These are phyloP conservation scores for Chrysocyon brachyurus DNA, from an alignment of 2,797 vertebrate species.

Conservation along the genomic window DNA sequence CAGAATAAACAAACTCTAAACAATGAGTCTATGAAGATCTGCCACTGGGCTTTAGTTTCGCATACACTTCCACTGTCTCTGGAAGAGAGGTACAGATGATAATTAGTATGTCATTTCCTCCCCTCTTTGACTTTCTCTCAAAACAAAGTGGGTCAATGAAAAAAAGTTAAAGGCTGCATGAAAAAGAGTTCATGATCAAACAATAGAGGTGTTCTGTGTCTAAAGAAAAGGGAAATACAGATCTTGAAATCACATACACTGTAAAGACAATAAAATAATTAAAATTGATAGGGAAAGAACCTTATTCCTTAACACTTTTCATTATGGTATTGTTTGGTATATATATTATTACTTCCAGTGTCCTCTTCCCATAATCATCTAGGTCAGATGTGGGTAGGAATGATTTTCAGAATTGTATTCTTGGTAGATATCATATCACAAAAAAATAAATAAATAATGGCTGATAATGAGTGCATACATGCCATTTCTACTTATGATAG, in stretches of 20 bases:
- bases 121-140: constrained; percentile 30
- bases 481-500: neutral
- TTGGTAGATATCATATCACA: neutral
- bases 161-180: neutral
- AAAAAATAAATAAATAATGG: neutral
- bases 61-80: neutral
- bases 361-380: neutral
- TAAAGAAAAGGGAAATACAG: neutral
- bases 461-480: neutral
- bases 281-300: neutral
- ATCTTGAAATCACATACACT: neutral
- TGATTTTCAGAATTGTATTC: constrained; percentile 16
- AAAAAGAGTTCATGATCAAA: neutral
- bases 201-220: neutral
- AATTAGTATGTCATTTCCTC: neutral
- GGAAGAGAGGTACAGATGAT: neutral
- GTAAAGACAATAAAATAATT: neutral
- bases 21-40: neutral
- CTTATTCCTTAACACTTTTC: neutral
- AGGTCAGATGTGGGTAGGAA: neutral
- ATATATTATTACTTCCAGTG: neutral
- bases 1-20: constrained; percentile 38
- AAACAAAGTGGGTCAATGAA: neutral
- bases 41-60: neutral
- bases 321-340: neutral